These are phyloP conservation scores for Daboia siamensis DNA, from an alignment of 2,113 vertebrate species.

Conservation along the genomic window DNA sequence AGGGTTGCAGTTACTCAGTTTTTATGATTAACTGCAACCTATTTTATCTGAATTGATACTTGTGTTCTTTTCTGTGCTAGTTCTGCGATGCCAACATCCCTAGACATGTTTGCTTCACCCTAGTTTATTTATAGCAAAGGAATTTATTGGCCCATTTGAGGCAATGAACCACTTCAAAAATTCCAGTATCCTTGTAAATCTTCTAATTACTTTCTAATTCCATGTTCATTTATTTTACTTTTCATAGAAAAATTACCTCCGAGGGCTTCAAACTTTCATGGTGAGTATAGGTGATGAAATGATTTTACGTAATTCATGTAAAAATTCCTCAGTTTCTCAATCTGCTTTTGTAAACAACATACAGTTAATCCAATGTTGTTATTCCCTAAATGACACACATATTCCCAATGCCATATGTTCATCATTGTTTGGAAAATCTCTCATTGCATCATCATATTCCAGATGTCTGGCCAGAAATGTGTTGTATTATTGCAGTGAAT, in stretches of 20 bases:
- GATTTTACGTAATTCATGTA: background rate
- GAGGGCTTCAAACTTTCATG: background rate
- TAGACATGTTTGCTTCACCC: background rate
- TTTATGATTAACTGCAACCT: background rate
- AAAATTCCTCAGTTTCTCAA: background rate
- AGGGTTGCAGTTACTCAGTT: background rate
- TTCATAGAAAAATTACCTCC: background rate
- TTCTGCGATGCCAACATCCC: background rate
- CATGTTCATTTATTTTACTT: background rate
- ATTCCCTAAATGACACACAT: background rate
- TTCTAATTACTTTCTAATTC: background rate
- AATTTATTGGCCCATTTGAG: background rate
- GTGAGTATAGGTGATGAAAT: too few relatives aligned
- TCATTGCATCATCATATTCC: constrained; percentile 27
- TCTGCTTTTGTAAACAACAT: background rate
- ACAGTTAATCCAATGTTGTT: background rate
- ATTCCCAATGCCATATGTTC: background rate
- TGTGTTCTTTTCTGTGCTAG: background rate
- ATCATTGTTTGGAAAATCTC: background rate
- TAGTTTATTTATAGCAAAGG: background rate
- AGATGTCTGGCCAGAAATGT: constrained; percentile 58
- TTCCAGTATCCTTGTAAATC: background rate
- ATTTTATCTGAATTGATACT: background rate
- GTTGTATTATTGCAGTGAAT: constrained; percentile 48
- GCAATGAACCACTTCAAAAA: background rate